phyloP scores from a whole-genome alignment of 37 sponge, comb jelly and placozoan species.

The Tethya wilhelma region DNA sequence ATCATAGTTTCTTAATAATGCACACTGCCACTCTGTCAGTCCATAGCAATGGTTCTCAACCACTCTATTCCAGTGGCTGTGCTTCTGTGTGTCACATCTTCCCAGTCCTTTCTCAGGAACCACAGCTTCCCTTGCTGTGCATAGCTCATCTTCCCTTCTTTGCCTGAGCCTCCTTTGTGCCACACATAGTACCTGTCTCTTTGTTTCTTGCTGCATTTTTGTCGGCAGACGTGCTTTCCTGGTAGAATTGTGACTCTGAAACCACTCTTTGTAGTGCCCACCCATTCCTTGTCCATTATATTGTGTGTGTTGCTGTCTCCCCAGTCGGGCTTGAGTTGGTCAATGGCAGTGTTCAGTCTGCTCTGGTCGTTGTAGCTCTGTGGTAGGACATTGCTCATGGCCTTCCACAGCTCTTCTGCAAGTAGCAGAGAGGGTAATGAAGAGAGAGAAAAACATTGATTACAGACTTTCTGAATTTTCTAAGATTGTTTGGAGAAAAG shows the following conservation, averaged over 20 bases:
- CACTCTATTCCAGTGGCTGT: constrained; percentile 1
- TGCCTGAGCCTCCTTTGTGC: constrained; percentile 15
- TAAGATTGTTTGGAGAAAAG: not conserved
- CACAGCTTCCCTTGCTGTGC: constrained; percentile 1
- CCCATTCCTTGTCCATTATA: constrained; percentile 5
- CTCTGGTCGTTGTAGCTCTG: not conserved
- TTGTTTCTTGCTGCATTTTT: constrained; percentile 4
- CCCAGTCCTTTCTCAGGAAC: constrained; percentile 25
- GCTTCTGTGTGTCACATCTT: not conserved
- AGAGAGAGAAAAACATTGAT: too few species aligned
- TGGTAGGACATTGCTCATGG: not conserved
- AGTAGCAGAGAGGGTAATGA: too few species aligned
- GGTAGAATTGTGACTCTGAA: constrained; percentile 8
- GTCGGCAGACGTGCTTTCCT: constrained; percentile 1
- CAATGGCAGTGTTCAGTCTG: constrained; percentile 10
- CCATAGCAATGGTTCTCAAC: too few species aligned
- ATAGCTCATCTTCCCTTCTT: constrained; percentile 2
- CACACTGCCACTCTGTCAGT: too few species aligned
- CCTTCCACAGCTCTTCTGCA: constrained; percentile 14
- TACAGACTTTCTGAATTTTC: too few species aligned
- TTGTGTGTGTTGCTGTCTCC: not conserved
- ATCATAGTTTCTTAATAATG: too few species aligned
- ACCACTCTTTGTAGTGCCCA: not conserved
- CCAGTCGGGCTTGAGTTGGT: not conserved
- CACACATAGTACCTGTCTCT: constrained; percentile 3